phyloP scores from a whole-genome alignment of 2,113 vertebrate genomes.

The Benthochromis sp. region DNA sequence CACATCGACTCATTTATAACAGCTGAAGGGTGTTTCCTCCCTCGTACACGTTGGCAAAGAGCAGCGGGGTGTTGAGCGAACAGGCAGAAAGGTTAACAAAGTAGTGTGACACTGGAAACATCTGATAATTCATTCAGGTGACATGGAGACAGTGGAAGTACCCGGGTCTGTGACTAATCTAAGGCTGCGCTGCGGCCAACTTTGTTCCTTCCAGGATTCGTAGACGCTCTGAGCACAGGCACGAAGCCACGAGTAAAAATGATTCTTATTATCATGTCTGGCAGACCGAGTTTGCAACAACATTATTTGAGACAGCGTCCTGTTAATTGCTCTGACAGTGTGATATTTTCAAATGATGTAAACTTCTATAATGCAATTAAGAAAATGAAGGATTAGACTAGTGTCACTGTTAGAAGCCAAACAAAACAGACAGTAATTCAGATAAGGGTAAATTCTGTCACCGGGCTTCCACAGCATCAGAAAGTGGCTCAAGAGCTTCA shows the following conservation, averaged over 20 bases:
- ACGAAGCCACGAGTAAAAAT: neutral
- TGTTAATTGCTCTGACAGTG: neutral
- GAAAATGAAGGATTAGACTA: neutral
- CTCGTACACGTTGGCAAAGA: neutral
- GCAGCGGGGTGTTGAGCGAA: neutral
- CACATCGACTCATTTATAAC: neutral
- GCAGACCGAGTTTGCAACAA: neutral
- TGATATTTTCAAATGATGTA: neutral
- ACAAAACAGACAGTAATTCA: neutral
- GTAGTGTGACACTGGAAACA: conserved; percentile 27
- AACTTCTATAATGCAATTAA: neutral
- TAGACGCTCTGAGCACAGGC: neutral
- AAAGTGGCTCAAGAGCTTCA: neutral
- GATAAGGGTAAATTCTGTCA: neutral
- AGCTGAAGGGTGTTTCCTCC: neutral
- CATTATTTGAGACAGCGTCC: neutral
- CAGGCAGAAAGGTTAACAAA: conserved; percentile 24
- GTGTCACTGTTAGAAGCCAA: neutral
- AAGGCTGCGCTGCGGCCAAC: neutral
- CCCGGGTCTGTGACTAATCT: conserved; percentile 5
- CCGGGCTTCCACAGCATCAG: neutral
- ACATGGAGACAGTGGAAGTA: conserved; percentile 1
- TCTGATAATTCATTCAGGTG: conserved; percentile 34
- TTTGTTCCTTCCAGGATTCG: neutral
- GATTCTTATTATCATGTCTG: neutral